Conservation (phyloP, 2,888 invertebrate genomes). For the Aleiodes alternator region DNA sequence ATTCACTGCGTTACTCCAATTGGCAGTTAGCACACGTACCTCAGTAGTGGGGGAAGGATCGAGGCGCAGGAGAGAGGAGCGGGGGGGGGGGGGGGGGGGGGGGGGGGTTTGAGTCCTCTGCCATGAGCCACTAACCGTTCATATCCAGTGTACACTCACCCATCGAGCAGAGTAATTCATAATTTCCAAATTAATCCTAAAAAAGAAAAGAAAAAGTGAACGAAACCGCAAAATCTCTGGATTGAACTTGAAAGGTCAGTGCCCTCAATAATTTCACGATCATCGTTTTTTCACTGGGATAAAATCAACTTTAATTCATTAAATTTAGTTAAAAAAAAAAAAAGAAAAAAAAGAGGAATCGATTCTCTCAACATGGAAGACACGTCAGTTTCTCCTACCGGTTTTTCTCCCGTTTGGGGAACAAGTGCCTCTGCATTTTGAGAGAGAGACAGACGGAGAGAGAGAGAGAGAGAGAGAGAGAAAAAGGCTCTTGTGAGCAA, state of each 20-base stretch:
- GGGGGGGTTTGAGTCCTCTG: neutral
- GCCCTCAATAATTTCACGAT: neutral
- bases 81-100: neutral
- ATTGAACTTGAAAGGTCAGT: constrained; percentile 20
- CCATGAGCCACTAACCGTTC: constrained; percentile 24
- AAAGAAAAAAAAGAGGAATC: neutral
- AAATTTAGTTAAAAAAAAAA: too few species aligned
- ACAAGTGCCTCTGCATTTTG: too few species aligned
- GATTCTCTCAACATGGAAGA: constrained; percentile 13
- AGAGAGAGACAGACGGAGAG: too few species aligned
- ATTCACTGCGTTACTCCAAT: constrained; percentile 29
- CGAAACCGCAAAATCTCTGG: neutral
- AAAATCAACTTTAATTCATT: neutral
- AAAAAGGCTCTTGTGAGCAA: too few species aligned
- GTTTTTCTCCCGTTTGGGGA: neutral
- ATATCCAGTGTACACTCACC: constrained; percentile 23
- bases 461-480: too few species aligned
- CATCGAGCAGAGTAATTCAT: neutral
- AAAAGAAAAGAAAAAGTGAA: neutral
- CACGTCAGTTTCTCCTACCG: constrained; percentile 20
- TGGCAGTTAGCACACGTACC: constrained; percentile 34
- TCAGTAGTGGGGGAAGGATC: constrained; percentile 15
- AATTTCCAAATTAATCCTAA: too few species aligned
- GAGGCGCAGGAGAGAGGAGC: neutral
- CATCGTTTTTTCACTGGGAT: neutral